These are phyloP conservation scores for Typhlichthys subterraneus DNA, from an alignment of 2,797 vertebrate species.

Conservation along the genomic window DNA sequence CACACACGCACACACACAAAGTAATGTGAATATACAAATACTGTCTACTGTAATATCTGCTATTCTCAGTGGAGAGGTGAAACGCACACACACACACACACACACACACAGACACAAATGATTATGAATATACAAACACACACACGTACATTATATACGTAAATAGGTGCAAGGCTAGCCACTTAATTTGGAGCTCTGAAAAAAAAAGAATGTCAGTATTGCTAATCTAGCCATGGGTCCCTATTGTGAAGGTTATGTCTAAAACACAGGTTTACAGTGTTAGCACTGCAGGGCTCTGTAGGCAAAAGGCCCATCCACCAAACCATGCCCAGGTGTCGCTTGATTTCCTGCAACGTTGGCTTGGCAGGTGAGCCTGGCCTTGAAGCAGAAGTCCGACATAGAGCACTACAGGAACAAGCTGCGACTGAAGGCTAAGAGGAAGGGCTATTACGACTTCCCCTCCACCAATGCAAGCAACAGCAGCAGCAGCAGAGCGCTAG, in stretches of 20 bases:
- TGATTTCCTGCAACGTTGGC: slow-evolving; percentile 12
- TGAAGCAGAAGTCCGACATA: slow-evolving; percentile 98
- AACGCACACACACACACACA: not conserved
- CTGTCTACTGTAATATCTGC: no score
- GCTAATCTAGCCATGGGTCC: no score
- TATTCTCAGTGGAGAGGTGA: not conserved
- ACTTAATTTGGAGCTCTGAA: no score
- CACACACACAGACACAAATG: not conserved
- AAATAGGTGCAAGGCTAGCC: no score
- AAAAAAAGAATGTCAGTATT: no score
- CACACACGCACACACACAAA: slow-evolving; percentile 26
- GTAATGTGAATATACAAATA: no score
- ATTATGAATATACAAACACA: not conserved
- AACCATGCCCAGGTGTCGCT: slow-evolving; percentile 8
- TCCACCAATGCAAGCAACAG: slow-evolving; percentile 73
- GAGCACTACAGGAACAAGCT: slow-evolving; percentile 98
- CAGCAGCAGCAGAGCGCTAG: slow-evolving; percentile 70
- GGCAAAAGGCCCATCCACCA: no score
- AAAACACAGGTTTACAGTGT: no score
- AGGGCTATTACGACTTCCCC: slow-evolving; percentile 95
- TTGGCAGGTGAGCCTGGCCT: slow-evolving; percentile 89
- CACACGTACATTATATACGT: no score
- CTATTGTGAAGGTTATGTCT: no score
- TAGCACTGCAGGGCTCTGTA: no score
- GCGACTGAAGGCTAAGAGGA: slow-evolving; percentile 94